These are phyloP conservation scores for Struthidea cinerea DNA, from an alignment of 2,113 vertebrate genomes.

Conservation along the genomic window DNA sequence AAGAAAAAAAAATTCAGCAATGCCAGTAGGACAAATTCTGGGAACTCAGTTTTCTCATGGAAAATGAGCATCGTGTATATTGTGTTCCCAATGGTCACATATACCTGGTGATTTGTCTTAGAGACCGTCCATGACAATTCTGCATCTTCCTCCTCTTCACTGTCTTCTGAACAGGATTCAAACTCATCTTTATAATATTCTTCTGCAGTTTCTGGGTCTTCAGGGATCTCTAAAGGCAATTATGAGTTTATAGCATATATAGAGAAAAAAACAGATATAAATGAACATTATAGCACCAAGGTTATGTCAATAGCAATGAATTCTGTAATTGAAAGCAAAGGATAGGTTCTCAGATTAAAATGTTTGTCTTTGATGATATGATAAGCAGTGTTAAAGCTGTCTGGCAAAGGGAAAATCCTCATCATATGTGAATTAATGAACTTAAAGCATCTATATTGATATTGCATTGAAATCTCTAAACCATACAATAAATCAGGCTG, in stretches of 20 bases:
- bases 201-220: slow-evolving; percentile 81
- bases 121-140: neutral
- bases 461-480: neutral
- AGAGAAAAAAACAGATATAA: neutral
- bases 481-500: neutral
- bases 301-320: neutral
- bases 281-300: neutral
- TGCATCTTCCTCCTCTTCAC: slow-evolving; percentile 58
- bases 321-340: neutral
- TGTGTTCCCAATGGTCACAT: neutral
- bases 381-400: neutral
- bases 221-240: slow-evolving; percentile 76
- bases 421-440: neutral
- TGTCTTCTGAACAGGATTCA: slow-evolving; percentile 81
- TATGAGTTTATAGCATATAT: neutral
- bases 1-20: neutral
- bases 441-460: neutral
- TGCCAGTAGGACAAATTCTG: neutral
- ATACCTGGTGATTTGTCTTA: slow-evolving; percentile 74
- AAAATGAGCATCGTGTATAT: neutral
- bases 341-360: neutral
- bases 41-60: neutral
- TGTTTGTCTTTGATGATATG: neutral
- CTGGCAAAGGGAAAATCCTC: neutral
- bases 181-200: slow-evolving; percentile 80